Percentiles rank a stretch among this genome's conserved stretches.
These are phyloP conservation scores for Glossophaga mutica DNA, from an alignment of 2,797 vertebrate genomes.

Conservation along the genomic window DNA sequence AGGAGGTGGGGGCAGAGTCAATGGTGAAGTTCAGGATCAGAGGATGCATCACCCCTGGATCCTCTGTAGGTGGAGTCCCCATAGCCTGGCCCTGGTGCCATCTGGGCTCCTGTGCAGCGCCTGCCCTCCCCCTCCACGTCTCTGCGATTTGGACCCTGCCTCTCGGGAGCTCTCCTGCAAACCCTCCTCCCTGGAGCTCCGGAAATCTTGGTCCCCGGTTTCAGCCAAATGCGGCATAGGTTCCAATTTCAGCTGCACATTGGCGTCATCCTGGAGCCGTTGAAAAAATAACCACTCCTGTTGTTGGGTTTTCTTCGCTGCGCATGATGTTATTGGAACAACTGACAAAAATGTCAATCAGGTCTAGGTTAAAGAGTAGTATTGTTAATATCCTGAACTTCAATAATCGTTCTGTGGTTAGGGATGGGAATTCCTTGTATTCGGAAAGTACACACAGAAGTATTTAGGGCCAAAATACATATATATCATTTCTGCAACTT, in stretches of 20 bases:
- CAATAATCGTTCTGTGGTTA: not conserved
- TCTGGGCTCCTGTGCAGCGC: accelerated
- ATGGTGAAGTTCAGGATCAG: not conserved
- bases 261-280: not conserved
- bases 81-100: accelerated
- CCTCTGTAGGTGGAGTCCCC: not conserved
- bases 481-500: not conserved
- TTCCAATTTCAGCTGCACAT: not conserved
- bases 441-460: not conserved
- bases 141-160: not conserved
- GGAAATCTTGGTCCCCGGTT: not conserved
- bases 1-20: too few relatives aligned
- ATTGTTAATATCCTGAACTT: not conserved
- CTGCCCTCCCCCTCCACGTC: not conserved
- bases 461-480: not conserved
- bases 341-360: not conserved
- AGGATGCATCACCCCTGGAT: not conserved
- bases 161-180: not conserved
- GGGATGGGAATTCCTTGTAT: not conserved
- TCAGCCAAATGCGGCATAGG: not conserved
- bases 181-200: not conserved
- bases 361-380: not conserved
- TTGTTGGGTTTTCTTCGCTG: not conserved
- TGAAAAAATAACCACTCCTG: not conserved
- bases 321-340: not conserved